These are phyloP conservation scores for Apamea epomidion DNA, from an alignment of 2,888 invertebrate genomes.

Conservation along the genomic window DNA sequence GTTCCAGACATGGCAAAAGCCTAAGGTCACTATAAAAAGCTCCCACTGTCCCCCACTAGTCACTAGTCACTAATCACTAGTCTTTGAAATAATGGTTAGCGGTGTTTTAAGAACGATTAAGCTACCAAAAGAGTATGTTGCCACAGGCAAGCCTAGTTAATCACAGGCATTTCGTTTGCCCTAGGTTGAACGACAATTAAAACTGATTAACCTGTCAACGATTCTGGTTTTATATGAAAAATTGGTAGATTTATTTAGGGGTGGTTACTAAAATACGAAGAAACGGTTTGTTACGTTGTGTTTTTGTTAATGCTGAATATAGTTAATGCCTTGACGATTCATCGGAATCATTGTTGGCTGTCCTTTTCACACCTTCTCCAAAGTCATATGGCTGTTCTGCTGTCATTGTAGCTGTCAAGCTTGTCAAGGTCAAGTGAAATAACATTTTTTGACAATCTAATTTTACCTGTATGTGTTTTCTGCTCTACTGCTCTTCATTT, in stretches of 20 bases:
- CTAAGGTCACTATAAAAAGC: not conserved
- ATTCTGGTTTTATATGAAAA: not conserved
- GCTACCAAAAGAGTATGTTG: not conserved
- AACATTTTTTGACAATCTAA: slow-evolving; percentile 43
- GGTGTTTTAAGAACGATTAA: not conserved
- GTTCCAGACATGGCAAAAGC: not conserved
- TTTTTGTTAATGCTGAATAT: slow-evolving; percentile 36
- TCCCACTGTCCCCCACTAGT: not conserved
- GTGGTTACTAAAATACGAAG: slow-evolving; percentile 17
- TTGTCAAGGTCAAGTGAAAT: slow-evolving; percentile 62
- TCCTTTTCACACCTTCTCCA: slow-evolving; percentile 35
- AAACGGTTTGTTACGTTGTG: slow-evolving; percentile 19
- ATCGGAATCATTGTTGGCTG: slow-evolving; percentile 4
- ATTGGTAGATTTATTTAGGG: not conserved
- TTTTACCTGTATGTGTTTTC: not conserved
- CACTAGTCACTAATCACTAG: too few relatives aligned
- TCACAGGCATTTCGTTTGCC: not conserved
- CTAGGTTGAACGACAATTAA: not conserved
- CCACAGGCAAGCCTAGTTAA: too few relatives aligned
- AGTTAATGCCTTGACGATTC: slow-evolving; percentile 20
- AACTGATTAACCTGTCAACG: not conserved
- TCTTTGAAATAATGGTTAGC: not conserved
- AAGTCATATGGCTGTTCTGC: slow-evolving; percentile 21
- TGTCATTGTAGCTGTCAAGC: slow-evolving; percentile 39
- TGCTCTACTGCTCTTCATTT: not conserved